Conservation (phyloP, 2,888 invertebrate genomes). For the Netelia inedita region DNA sequence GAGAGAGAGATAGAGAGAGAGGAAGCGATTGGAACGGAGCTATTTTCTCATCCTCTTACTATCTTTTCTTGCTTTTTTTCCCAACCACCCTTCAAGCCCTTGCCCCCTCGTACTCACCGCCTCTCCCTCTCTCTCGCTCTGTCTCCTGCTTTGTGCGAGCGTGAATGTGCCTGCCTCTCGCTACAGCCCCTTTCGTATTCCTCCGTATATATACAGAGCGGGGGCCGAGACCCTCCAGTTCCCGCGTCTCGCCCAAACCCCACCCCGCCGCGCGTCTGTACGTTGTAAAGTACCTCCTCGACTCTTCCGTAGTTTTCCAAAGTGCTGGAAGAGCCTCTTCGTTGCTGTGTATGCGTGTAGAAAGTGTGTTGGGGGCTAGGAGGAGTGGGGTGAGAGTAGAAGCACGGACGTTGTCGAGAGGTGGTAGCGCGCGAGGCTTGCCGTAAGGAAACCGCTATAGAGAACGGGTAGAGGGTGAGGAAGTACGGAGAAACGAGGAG, state of each 20-base stretch:
- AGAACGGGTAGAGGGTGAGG: background rate
- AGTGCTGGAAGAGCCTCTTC: slow-evolving; percentile 59
- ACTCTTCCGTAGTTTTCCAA: slow-evolving; percentile 61
- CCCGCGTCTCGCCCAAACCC: too few species aligned
- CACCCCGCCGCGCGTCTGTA: slow-evolving; percentile 12
- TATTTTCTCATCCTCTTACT: slow-evolving; percentile 31
- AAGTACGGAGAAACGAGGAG: background rate
- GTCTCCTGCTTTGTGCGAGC: background rate
- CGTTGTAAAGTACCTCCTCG: slow-evolving; percentile 60
- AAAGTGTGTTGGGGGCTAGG: background rate
- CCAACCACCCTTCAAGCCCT: background rate
- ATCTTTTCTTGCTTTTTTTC: slow-evolving; percentile 12
- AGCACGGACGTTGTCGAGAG: slow-evolving; percentile 2
- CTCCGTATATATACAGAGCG: too few species aligned
- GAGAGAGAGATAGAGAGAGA: background rate
- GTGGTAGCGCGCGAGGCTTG: slow-evolving; percentile 2
- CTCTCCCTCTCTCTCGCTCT: slow-evolving; percentile 20
- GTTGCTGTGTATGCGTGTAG: slow-evolving; percentile 33
- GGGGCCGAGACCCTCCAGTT: too few species aligned
- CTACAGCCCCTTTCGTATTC: background rate
- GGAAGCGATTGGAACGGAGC: slow-evolving; percentile 1
- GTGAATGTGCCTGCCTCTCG: slow-evolving; percentile 36
- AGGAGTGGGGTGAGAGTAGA: background rate
- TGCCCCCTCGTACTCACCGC: background rate
- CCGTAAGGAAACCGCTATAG: slow-evolving; percentile 2